Conservation (phyloP, 2,888 invertebrate species). For the Pocota personata region DNA sequence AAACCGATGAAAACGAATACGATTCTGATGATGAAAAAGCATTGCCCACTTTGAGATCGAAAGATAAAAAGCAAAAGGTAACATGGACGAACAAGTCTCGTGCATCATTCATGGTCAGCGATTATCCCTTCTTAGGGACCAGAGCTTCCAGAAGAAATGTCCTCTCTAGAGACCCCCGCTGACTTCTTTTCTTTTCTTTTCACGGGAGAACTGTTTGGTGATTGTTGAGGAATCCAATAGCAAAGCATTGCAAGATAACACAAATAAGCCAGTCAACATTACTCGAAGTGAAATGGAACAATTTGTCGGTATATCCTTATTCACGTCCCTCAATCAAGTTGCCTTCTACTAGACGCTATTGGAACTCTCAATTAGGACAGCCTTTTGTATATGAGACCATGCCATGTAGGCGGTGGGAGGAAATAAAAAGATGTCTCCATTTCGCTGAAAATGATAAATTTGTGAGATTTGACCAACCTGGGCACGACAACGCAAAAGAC, state of each 20-base stretch:
- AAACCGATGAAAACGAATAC: too few species aligned
- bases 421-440: constrained; percentile 29
- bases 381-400: constrained; percentile 33
- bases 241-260: constrained; percentile 22
- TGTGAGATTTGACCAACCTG: constrained; percentile 29
- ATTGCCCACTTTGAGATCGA: too few species aligned
- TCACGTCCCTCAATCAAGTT: too few species aligned
- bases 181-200: too few species aligned
- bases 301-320: too few species aligned
- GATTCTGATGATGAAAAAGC: too few species aligned
- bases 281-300: too few species aligned
- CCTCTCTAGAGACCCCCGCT: constrained; percentile 10
- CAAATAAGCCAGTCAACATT: too few species aligned
- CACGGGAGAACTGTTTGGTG: constrained; percentile 25
- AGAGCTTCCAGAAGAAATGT: neutral
- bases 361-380: constrained; percentile 27
- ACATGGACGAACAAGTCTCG: neutral
- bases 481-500: constrained; percentile 21
- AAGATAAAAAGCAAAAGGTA: neutral
- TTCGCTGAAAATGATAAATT: constrained; percentile 33
- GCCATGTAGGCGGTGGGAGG: constrained; percentile 23
- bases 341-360: too few species aligned
- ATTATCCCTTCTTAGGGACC: too few species aligned
- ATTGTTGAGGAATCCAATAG: constrained; percentile 39
- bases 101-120: too few species aligned